A percentile compares a stretch with the other conserved stretches of the same genome.
Conservation (phyloP, 1,140 invertebrate genomes). For the Pogonomyrmex barbatus region DNA sequence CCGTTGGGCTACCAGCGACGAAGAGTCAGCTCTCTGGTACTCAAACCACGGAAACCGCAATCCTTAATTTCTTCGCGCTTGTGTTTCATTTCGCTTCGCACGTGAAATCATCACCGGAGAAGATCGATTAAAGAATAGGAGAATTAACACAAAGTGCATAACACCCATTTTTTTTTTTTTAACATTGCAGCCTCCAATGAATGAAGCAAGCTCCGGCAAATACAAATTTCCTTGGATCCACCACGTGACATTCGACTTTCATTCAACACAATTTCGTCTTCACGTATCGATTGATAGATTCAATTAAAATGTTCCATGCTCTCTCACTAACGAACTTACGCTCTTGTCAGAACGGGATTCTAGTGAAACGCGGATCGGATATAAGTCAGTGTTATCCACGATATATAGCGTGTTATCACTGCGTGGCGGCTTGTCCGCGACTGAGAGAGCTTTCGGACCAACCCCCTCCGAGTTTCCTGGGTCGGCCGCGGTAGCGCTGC, state of each 20-base stretch:
- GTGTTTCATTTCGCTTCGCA: neutral
- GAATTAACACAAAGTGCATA: neutral
- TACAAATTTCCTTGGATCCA: neutral
- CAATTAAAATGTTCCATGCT: neutral
- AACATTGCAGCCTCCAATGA: neutral
- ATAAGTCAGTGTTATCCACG: constrained; percentile 35
- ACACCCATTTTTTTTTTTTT: neutral
- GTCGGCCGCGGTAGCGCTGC: constrained; percentile 77
- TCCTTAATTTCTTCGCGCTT: constrained; percentile 36
- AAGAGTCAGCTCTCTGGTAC: neutral
- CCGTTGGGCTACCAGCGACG: neutral
- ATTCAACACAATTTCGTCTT: neutral
- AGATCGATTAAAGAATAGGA: too few relatives aligned
- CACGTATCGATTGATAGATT: neutral
- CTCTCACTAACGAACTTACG: constrained; percentile 20
- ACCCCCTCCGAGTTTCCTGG: constrained; percentile 78
- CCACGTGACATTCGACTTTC: constrained; percentile 32
- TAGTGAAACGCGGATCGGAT: constrained; percentile 31
- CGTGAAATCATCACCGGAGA: neutral
- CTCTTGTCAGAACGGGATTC: neutral
- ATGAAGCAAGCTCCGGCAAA: too few relatives aligned
- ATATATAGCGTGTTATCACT: constrained; percentile 70
- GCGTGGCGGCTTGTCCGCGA: constrained; percentile 79
- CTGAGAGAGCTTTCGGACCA: constrained; percentile 77
- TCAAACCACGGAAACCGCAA: constrained; percentile 26